Evolutionary conservation across 2,888 invertebrate species (phyloP).

Genomic region (Aspidiotus destructor): DNA sequence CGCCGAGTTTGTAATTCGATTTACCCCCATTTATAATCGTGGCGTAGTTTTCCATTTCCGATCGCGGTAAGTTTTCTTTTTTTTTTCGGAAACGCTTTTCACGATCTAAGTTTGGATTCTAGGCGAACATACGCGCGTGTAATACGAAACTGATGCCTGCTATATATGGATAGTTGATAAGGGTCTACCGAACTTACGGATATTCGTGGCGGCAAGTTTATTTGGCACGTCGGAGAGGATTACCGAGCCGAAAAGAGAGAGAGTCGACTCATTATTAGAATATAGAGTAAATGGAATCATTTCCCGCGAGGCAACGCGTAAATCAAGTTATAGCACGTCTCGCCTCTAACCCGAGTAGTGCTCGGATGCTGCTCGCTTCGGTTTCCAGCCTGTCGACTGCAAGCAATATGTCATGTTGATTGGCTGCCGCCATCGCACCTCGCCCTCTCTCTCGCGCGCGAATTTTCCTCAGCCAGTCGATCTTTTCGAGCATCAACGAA

Average conservation of each 20-base stretch:
- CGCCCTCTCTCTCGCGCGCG: background rate
- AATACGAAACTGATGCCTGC: slow-evolving; percentile 26
- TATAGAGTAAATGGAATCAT: slow-evolving; percentile 31
- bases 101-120: background rate
- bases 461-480: background rate
- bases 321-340: slow-evolving; percentile 28
- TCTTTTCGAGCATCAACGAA: too few relatives aligned
- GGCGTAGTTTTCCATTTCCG: too few relatives aligned
- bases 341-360: slow-evolving; percentile 23
- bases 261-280: slow-evolving; percentile 26
- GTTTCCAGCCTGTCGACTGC: slow-evolving; percentile 31
- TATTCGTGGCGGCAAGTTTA: slow-evolving; percentile 12
- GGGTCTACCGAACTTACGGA: slow-evolving; percentile 4
- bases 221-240: slow-evolving; percentile 27
- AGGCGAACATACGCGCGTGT: background rate
- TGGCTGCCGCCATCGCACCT: slow-evolving; percentile 25
- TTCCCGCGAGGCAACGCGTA: slow-evolving; percentile 26
- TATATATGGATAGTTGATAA: slow-evolving; percentile 5
- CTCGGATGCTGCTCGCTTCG: slow-evolving; percentile 12
- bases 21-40: too few relatives aligned
- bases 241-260: background rate
- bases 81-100: too few relatives aligned
- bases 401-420: slow-evolving; percentile 32
- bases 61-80: too few relatives aligned
- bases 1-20: too few relatives aligned